Evolutionary conservation across 2,797 vertebrate species (phyloP).

Genomic region (Falco biarmicus): DNA sequence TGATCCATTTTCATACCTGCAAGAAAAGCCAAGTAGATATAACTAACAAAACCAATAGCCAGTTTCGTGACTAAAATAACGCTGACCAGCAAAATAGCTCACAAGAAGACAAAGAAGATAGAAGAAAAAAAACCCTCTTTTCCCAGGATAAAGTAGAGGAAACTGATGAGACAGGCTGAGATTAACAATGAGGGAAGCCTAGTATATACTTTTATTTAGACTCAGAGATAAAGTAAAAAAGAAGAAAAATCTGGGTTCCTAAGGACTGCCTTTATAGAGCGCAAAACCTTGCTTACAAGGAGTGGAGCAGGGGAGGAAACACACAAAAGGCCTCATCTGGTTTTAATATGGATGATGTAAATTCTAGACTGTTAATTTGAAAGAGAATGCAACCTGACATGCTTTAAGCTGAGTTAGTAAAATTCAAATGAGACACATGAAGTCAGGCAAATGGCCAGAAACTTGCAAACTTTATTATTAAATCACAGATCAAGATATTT

Average conservation of each 20-base stretch:
- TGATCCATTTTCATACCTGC: slow-evolving; percentile 93
- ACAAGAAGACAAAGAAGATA: not conserved
- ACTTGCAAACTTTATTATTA: not conserved
- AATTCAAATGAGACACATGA: not conserved
- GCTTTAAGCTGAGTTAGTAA: not conserved
- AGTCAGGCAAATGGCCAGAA: not conserved
- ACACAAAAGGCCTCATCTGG: not conserved
- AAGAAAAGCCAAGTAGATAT: not conserved
- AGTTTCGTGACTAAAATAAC: not conserved
- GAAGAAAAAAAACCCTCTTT: not conserved
- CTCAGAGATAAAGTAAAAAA: not conserved
- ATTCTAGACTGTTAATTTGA: not conserved
- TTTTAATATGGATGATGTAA: not conserved
- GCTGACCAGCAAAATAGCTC: not conserved
- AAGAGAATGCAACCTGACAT: not conserved
- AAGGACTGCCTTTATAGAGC: not conserved
- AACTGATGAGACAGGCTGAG: not conserved
- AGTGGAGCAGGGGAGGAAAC: not conserved
- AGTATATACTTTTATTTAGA: not conserved
- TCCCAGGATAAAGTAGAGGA: not conserved
- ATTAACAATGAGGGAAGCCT: not conserved
- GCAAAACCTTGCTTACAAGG: not conserved
- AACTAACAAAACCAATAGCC: not conserved
- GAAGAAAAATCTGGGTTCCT: not conserved
- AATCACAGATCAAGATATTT: not conserved